A percentile compares a stretch with the other conserved stretches of the same genome.
phyloP scores from a whole-genome alignment of 2,888 invertebrate genomes.

The Autographa pulchrina region DNA sequence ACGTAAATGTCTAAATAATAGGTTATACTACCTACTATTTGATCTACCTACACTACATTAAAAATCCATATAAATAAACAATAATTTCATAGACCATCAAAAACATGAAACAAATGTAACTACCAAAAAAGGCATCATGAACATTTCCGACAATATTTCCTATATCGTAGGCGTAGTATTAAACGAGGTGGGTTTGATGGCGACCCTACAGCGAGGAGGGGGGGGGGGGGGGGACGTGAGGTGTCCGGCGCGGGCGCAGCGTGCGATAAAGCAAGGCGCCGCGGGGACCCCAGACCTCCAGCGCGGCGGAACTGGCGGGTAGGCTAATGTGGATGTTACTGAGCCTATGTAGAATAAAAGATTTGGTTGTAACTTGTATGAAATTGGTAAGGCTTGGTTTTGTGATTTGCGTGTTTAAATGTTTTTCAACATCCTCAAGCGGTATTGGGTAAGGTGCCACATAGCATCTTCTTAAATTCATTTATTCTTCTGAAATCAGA shows the following conservation, averaged over 20 bases:
- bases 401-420: too few species aligned
- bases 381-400: too few species aligned
- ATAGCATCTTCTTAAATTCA: too few species aligned
- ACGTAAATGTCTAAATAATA: too few species aligned
- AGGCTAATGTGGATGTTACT: constrained; percentile 65
- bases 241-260: constrained; percentile 85
- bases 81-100: constrained; percentile 12
- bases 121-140: constrained; percentile 49
- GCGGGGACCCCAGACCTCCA: constrained; percentile 86
- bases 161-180: constrained; percentile 56
- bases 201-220: constrained; percentile 69
- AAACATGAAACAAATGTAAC: constrained; percentile 45
- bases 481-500: too few species aligned
- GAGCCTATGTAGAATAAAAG: background rate
- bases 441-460: too few species aligned
- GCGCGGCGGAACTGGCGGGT: constrained; percentile 68
- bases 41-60: too few species aligned
- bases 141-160: constrained; percentile 45
- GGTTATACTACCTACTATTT: too few species aligned
- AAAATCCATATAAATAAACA: background rate
- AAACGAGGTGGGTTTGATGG: constrained; percentile 56
- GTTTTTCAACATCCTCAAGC: too few species aligned
- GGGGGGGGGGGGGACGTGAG: constrained; percentile 75
- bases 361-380: too few species aligned
- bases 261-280: constrained; percentile 88